Conservation (phyloP, 2,797 vertebrate species). For the Paedocypris micromegethes region DNA sequence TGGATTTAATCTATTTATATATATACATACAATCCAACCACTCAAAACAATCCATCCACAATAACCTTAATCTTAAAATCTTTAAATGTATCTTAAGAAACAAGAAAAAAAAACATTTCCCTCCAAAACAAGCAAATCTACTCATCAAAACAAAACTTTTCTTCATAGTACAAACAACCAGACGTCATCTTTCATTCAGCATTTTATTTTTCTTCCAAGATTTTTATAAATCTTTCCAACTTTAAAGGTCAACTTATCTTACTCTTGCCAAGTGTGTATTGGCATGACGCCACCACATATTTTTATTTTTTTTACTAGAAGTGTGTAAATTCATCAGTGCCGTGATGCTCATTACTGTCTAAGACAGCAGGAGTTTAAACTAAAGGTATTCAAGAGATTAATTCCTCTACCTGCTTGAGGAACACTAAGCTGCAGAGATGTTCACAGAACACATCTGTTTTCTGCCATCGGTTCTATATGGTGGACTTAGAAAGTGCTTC, state of each 20-base stretch:
- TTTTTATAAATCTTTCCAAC: conserved; percentile 42
- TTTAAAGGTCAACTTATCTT: conserved; percentile 46
- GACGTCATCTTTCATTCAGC: not conserved
- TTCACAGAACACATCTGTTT: conserved; percentile 26
- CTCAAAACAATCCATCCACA: too few species aligned
- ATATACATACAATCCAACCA: too few species aligned
- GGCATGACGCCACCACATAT: conserved; percentile 35
- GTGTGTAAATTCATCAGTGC: conserved; percentile 37
- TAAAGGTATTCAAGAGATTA: conserved; percentile 28
- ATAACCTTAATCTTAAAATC: too few species aligned
- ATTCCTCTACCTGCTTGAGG: conserved; percentile 27
- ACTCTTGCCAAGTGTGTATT: conserved; percentile 47
- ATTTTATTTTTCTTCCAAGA: conserved; percentile 41
- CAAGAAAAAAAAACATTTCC: too few species aligned
- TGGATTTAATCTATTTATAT: too few species aligned
- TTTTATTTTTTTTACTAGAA: conserved; percentile 25
- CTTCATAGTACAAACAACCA: not conserved
- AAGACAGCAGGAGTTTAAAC: conserved; percentile 22
- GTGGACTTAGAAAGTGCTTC: not conserved
- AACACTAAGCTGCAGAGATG: conserved; percentile 16
- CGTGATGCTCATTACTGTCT: conserved; percentile 32
- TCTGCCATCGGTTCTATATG: too few species aligned
- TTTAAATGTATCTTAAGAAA: too few species aligned
- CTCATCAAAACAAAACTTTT: too few species aligned
- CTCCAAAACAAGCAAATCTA: too few species aligned